These are phyloP conservation scores for Sphaerodactylus townsendi DNA, from an alignment of 2,113 vertebrate genomes.

Conservation along the genomic window DNA sequence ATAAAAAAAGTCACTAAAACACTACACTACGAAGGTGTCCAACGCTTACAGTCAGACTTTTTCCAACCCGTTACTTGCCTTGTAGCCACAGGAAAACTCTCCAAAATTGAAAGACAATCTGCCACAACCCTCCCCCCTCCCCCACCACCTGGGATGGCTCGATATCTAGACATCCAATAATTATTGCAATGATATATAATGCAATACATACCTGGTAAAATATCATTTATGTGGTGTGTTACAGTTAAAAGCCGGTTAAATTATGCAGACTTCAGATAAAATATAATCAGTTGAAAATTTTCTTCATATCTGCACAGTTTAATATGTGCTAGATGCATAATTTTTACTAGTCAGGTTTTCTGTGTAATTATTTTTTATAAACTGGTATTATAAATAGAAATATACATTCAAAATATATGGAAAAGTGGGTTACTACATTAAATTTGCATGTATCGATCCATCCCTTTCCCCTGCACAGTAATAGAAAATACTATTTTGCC, in stretches of 20 bases:
- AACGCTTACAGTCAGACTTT: constrained; percentile 86
- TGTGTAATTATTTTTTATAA: constrained; percentile 87
- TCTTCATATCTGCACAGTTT: constrained; percentile 75
- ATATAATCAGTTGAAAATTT: constrained; percentile 76
- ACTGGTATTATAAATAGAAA: constrained; percentile 89
- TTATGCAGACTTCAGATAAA: constrained; percentile 82
- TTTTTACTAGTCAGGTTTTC: constrained; percentile 76
- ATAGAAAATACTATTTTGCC: constrained; percentile 91
- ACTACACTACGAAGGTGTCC: constrained; percentile 85
- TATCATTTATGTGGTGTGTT: constrained; percentile 82
- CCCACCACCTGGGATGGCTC: constrained; percentile 79
- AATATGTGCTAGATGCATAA: constrained; percentile 78
- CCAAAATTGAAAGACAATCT: constrained; percentile 82
- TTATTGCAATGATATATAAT: constrained; percentile 83
- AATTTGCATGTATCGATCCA: constrained; percentile 86
- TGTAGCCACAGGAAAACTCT: constrained; percentile 86
- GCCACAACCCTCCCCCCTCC: constrained; percentile 76
- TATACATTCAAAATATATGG: constrained; percentile 89
- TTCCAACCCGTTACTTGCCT: constrained; percentile 91
- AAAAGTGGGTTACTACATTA: constrained; percentile 85
- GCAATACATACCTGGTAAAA: constrained; percentile 85
- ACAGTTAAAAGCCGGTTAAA: constrained; percentile 83
- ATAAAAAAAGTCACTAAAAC: constrained; percentile 89
- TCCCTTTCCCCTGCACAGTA: constrained; percentile 87
- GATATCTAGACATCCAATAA: constrained; percentile 84